Evolutionary conservation across 1,140 invertebrate species (phyloP).

Genomic region (Epicauta chinensis): DNA sequence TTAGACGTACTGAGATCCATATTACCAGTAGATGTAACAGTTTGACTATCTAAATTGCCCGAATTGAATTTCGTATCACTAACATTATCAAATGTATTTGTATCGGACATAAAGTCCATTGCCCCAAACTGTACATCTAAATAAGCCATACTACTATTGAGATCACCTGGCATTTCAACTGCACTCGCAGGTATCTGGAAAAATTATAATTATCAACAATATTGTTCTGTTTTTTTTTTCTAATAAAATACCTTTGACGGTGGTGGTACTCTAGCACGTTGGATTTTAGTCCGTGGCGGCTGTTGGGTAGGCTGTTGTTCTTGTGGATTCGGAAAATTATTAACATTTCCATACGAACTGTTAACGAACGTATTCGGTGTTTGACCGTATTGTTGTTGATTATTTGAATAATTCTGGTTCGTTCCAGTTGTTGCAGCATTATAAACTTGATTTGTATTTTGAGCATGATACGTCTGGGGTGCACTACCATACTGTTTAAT

Average conservation of each 20-base stretch:
- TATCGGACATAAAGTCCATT: slow-evolving; percentile 74
- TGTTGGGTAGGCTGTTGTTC: slow-evolving; percentile 36
- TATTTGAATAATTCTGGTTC: slow-evolving; percentile 11
- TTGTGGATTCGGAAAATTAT: slow-evolving; percentile 26
- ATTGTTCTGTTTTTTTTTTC: too few relatives aligned
- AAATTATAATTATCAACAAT: too few relatives aligned
- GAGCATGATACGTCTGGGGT: slow-evolving; percentile 10
- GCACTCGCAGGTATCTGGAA: slow-evolving; percentile 77
- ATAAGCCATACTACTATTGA: slow-evolving; percentile 58
- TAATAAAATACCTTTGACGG: slow-evolving; percentile 87
- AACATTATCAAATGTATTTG: slow-evolving; percentile 48
- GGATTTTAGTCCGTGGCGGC: slow-evolving; percentile 59
- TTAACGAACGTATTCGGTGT: slow-evolving; percentile 23
- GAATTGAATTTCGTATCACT: slow-evolving; percentile 44
- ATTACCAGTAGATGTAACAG: slow-evolving; percentile 22
- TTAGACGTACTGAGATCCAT: slow-evolving; percentile 32
- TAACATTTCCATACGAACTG: slow-evolving; percentile 20
- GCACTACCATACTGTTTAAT: slow-evolving; percentile 23
- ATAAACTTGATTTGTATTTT: slow-evolving; percentile 21
- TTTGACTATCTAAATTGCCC: slow-evolving; percentile 23
- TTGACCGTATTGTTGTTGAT: slow-evolving; percentile 19
- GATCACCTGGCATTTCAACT: slow-evolving; percentile 92
- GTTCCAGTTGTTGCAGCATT: slow-evolving; percentile 7
- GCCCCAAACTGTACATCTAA: slow-evolving; percentile 93
- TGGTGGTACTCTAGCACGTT: slow-evolving; percentile 78